These are phyloP conservation scores for Melanogrammus aeglefinus DNA, from an alignment of 2,797 vertebrate species.

Conservation along the genomic window DNA sequence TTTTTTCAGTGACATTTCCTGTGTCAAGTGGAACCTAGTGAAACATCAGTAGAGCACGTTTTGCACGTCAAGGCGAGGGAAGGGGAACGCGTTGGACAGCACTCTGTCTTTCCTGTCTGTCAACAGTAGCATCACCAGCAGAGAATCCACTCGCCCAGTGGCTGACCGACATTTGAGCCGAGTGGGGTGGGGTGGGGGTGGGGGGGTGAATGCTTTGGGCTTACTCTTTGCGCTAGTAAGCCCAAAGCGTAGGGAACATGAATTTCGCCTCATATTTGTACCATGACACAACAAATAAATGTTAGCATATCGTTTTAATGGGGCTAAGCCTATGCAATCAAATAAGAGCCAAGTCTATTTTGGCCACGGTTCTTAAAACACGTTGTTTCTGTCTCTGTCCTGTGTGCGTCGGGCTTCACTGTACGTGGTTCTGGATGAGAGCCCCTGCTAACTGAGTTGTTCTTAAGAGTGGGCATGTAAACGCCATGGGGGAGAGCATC, in stretches of 20 bases:
- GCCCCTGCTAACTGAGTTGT: too few species aligned
- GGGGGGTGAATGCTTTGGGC: too few species aligned
- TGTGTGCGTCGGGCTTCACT: background rate
- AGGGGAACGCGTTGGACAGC: background rate
- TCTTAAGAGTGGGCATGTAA: background rate
- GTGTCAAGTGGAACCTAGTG: background rate
- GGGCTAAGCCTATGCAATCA: too few species aligned
- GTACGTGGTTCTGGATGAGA: background rate
- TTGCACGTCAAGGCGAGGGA: background rate
- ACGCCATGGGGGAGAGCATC: too few species aligned
- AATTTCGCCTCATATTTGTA: too few species aligned
- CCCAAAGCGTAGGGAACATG: background rate
- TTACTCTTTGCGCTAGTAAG: background rate
- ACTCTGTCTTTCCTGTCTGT: constrained; percentile 6
- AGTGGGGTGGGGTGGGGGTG: background rate
- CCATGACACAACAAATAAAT: too few species aligned
- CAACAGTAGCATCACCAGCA: constrained; percentile 1
- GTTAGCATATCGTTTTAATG: too few species aligned
- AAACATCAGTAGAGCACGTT: background rate
- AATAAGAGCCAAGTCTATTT: too few species aligned
- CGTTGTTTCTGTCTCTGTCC: too few species aligned
- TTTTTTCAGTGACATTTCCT: background rate
- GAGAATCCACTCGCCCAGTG: constrained; percentile 9
- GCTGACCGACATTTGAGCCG: constrained; percentile 13
- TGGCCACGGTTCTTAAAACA: too few species aligned